Evolutionary conservation across 2,797 vertebrate genomes (phyloP).

Genomic region (Delichon dasypus): DNA sequence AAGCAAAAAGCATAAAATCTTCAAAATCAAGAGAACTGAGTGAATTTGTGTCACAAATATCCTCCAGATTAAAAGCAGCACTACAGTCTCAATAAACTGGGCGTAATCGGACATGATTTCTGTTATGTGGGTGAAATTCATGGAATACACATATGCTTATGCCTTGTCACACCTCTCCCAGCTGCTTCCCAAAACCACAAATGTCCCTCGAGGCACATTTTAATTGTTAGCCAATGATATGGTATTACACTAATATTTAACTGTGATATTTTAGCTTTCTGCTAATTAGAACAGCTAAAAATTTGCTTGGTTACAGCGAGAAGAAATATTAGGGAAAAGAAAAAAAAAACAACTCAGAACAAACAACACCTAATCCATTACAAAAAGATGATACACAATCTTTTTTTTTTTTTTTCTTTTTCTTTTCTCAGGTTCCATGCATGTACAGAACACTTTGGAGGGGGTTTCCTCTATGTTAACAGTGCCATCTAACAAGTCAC

Average conservation of each 20-base stretch:
- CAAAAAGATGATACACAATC: background rate
- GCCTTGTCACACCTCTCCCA: background rate
- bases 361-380: background rate
- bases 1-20: background rate
- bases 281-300: background rate
- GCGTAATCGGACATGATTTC: background rate
- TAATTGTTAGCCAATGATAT: background rate
- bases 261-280: background rate
- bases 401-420: background rate
- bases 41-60: background rate
- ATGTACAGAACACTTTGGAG: background rate
- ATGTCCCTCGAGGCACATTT: background rate
- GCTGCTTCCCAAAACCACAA: background rate
- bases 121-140: background rate
- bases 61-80: background rate
- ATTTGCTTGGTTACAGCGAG: background rate
- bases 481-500: background rate
- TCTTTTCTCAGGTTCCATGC: background rate
- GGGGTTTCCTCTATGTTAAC: background rate
- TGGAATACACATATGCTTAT: background rate
- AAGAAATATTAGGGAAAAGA: background rate
- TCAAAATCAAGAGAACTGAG: background rate
- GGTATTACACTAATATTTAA: background rate
- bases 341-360: background rate
- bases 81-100: background rate